A percentile compares a stretch with the other conserved stretches of the same genome.
These are phyloP conservation scores for Syrista parreyssii DNA, from an alignment of 2,888 invertebrate species.

Conservation along the genomic window DNA sequence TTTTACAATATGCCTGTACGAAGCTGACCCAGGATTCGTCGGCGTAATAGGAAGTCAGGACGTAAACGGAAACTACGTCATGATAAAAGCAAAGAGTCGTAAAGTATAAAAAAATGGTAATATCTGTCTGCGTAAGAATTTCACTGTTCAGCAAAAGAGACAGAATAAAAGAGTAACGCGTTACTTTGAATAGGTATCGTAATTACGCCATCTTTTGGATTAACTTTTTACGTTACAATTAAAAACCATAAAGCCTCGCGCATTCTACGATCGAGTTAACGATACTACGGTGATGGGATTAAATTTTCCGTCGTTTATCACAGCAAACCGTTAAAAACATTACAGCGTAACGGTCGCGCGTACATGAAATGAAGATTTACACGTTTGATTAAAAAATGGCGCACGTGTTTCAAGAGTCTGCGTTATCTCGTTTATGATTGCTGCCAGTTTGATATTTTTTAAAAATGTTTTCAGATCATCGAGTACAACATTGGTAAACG, in stretches of 20 bases:
- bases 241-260: slow-evolving; percentile 27
- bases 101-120: not conserved
- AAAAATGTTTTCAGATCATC: slow-evolving; percentile 70
- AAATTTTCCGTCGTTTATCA: slow-evolving; percentile 36
- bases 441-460: not conserved
- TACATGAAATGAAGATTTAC: not conserved
- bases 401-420: not conserved
- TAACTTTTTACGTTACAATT: slow-evolving; percentile 27
- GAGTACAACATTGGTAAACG: slow-evolving; percentile 78
- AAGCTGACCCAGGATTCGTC: not conserved
- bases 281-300: slow-evolving; percentile 18
- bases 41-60: not conserved
- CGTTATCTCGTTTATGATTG: not conserved
- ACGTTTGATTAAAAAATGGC: slow-evolving; percentile 11
- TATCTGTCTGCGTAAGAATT: not conserved
- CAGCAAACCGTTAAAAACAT: slow-evolving; percentile 33
- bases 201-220: not conserved
- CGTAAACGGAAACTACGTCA: not conserved
- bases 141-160: not conserved
- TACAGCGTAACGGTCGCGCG: slow-evolving; percentile 8
- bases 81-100: not conserved
- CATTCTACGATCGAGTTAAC: not conserved
- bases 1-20: not conserved
- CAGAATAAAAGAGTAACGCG: not conserved
- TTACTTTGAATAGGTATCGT: not conserved